phyloP scores from a whole-genome alignment of 2,113 vertebrate species.

The Leucoraja erinaceus region DNA sequence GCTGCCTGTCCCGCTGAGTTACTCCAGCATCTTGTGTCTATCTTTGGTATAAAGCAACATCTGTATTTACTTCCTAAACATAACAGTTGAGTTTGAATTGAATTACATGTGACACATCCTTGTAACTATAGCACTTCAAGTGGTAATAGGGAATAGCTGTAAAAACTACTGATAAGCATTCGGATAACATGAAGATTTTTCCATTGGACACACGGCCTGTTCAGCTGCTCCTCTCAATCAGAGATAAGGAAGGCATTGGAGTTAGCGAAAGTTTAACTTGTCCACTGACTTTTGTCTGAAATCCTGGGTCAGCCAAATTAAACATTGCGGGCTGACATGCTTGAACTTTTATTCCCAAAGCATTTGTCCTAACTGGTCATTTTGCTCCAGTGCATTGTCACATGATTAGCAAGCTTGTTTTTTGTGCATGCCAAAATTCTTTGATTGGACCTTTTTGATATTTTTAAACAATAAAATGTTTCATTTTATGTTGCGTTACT shows the following conservation, averaged over 20 bases:
- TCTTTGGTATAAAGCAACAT: too few relatives aligned
- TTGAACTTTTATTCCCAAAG: not conserved
- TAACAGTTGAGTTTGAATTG: not conserved
- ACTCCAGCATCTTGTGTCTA: too few relatives aligned
- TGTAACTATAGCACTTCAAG: not conserved
- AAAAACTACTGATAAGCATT: not conserved
- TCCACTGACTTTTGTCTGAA: not conserved
- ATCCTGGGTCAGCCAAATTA: constrained; percentile 1
- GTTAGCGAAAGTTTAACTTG: not conserved
- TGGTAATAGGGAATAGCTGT: not conserved
- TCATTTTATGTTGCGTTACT: not conserved
- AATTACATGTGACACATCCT: not conserved
- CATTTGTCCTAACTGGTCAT: not conserved
- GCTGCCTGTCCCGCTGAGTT: too few relatives aligned
- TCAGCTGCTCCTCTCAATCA: not conserved
- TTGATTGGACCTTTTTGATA: not conserved
- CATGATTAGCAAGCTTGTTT: not conserved
- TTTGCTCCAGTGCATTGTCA: not conserved
- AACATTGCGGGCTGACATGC: not conserved
- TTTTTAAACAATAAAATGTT: not conserved
- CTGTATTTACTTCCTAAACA: too few relatives aligned
- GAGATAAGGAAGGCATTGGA: not conserved
- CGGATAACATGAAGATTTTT: not conserved
- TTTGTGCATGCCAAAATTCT: not conserved
- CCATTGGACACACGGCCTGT: not conserved